A percentile compares a stretch with the other conserved stretches of the same genome.
These are phyloP conservation scores for Drosophila rhopaloa DNA, from an alignment of 1,140 invertebrate genomes.

Conservation along the genomic window DNA sequence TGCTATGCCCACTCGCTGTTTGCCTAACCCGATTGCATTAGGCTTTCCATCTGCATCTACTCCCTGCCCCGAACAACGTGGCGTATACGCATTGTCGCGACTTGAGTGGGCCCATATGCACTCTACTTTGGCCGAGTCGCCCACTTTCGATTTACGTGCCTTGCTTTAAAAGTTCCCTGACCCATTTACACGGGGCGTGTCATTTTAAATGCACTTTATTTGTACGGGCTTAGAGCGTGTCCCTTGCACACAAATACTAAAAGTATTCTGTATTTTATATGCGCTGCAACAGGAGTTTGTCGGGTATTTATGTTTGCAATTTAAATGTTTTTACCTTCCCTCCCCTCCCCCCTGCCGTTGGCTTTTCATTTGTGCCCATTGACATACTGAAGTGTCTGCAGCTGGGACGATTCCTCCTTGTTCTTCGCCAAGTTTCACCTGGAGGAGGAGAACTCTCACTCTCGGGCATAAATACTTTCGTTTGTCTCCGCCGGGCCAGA, in stretches of 20 bases:
- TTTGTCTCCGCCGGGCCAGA: conserved; percentile 12
- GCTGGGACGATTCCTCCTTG: conserved; percentile 5
- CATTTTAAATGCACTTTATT: conserved; percentile 65
- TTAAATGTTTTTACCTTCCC: conserved; percentile 27
- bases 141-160: conserved; percentile 53
- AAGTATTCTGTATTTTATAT: conserved; percentile 20
- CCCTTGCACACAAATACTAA: conserved; percentile 1
- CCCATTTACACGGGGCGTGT: conserved; percentile 51
- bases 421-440: conserved; percentile 18
- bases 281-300: conserved; percentile 18
- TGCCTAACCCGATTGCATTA: conserved; percentile 64
- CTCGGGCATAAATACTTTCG: conserved; percentile 44
- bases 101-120: conserved; percentile 37
- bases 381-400: conserved; percentile 19
- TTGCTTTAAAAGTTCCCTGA: conserved; percentile 64
- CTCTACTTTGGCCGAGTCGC: conserved; percentile 52
- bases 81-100: conserved; percentile 78
- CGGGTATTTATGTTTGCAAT: conserved; percentile 49
- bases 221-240: conserved; percentile 30
- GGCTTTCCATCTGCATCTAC: conserved; percentile 13
- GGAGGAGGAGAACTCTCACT: conserved; percentile 5
- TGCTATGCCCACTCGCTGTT: conserved; percentile 42
- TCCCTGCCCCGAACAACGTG: conserved; percentile 42
- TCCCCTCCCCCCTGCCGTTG: background rate
- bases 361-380: conserved; percentile 41